phyloP scores from a whole-genome alignment of 2,113 vertebrate species.

The Daphoenositta chrysoptera region DNA sequence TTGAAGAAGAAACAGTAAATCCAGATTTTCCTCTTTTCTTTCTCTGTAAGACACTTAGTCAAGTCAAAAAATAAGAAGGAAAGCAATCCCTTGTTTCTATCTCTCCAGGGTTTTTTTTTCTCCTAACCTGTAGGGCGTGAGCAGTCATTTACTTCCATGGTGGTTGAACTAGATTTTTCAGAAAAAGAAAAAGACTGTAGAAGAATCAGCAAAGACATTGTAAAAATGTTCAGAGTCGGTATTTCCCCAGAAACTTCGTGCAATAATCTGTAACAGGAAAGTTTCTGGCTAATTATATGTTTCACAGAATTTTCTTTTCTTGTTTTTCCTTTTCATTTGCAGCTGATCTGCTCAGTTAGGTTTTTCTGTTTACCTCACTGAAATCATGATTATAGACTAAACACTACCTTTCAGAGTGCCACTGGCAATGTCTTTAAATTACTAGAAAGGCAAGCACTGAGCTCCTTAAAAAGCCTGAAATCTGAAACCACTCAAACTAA shows the following conservation, averaged over 20 bases:
- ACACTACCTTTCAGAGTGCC: background rate
- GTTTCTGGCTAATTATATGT: background rate
- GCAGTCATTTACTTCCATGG: background rate
- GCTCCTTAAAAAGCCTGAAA: conserved; percentile 7
- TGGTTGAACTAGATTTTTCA: background rate
- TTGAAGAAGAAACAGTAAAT: background rate
- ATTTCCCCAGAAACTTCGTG: background rate
- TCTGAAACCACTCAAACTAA: background rate
- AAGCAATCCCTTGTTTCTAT: background rate
- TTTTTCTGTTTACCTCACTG: background rate
- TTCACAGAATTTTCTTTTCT: background rate
- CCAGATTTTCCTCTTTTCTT: background rate
- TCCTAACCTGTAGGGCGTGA: background rate
- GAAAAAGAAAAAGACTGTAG: background rate
- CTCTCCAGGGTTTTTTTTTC: background rate
- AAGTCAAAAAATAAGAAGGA: background rate
- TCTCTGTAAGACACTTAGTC: background rate
- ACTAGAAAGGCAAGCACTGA: background rate
- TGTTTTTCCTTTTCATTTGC: background rate
- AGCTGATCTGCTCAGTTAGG: background rate
- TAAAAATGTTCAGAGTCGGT: background rate
- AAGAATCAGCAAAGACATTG: background rate
- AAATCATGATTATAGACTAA: background rate
- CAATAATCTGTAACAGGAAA: background rate
- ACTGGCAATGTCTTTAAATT: background rate